Base-by-base conservation (phyloP, 2,113 vertebrate species). In the Penelope pileata region DNA sequence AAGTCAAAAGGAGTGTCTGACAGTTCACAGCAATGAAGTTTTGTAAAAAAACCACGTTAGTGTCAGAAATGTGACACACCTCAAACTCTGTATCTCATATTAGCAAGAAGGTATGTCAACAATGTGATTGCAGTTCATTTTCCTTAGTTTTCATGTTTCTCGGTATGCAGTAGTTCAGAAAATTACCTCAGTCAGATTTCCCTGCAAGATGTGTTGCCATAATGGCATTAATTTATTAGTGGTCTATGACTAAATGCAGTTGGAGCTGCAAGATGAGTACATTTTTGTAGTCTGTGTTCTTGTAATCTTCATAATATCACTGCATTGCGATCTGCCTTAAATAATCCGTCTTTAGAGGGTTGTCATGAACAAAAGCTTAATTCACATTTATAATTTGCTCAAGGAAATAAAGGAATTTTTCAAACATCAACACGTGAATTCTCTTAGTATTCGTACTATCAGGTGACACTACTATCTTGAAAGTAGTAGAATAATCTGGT, bases 281-380 rank as follows among this genome's bases (percentile, higher is more conserved):
- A 32, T 32, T 74, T 86, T 43, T 80, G 19, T 18, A n/a, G 40
- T 24, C 7, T 32, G 30, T 1, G 7, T 29, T 72, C 53, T 59
- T 50, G 27, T 47, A 36, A 26, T 10, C 9, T 60, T 63, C 27
- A 26, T 19, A 18, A 17, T 19, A 9, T 10, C 48, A 56, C n/a
- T 29, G 13, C 26, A 14, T 4, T 6, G 6, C 36, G 10, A 32
- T 27, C 16, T 7, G 40, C 24, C 2, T 2, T 15, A 53, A 10
- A 23, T 5, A 4, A 8, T 15, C 14, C 3, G 0, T 16, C 10
- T 4, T 85, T 45, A 12, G 19, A 48, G 56, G 12, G 24, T 36
- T 66, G 12, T 18, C 2, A 3, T n/a, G 29, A 42, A 18, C 12
- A 58, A 73, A 79, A 69, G 0, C 7, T n/a, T 2, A 2, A 78